Conservation (phyloP, 2,888 invertebrate genomes). For the Standfussiana lucernea region DNA sequence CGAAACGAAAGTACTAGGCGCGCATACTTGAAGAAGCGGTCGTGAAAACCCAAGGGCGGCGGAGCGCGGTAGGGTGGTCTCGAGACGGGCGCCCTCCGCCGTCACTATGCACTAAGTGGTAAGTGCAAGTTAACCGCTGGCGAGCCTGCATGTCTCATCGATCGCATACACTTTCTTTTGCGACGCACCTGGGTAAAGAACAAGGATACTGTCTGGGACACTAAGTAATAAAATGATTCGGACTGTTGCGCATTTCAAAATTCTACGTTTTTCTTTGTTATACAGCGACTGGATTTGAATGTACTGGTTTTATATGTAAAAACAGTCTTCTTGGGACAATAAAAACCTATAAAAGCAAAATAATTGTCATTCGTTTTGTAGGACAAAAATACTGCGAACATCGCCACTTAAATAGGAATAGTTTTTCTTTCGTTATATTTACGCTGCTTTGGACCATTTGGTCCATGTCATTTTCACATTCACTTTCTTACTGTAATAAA, state of each 20-base stretch:
- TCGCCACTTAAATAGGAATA: neutral
- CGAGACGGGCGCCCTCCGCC: conserved; percentile 80
- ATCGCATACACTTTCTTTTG: conserved; percentile 82
- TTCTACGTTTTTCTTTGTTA: neutral
- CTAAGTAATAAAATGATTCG: conserved; percentile 17
- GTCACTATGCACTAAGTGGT: conserved; percentile 85
- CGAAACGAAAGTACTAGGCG: conserved; percentile 71
- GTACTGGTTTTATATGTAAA: neutral
- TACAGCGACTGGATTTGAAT: neutral
- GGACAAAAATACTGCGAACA: neutral
- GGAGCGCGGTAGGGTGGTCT: conserved; percentile 67
- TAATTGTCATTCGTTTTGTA: neutral
- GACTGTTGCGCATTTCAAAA: neutral
- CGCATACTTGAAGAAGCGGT: conserved; percentile 67
- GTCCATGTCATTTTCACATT: neutral
- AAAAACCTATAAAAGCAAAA: neutral
- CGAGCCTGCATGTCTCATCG: conserved; percentile 79
- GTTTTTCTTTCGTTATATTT: neutral
- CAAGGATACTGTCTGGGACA: conserved; percentile 52
- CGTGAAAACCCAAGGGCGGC: conserved; percentile 68
- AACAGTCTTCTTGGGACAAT: neutral
- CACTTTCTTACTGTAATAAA: neutral
- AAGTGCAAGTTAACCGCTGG: conserved; percentile 81
- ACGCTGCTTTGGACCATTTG: neutral
- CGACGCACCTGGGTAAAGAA: conserved; percentile 65